Evolutionary conservation across 1,140 invertebrate species (phyloP), one percentile per base, ranked within the genome.

Genomic region (Magallana ariakensis): DNA sequence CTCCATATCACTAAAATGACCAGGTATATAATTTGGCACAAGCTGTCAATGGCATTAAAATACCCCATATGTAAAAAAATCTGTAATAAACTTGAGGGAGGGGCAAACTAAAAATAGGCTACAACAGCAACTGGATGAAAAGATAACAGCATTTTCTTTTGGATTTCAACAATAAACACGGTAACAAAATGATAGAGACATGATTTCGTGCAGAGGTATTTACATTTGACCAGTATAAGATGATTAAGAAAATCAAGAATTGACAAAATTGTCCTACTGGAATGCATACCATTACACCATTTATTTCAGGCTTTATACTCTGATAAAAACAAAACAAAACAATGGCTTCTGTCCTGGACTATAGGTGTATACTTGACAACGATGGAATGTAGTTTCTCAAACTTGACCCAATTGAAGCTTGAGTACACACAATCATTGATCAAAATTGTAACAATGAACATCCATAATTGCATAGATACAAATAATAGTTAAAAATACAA

Each of bases 401-500:
- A 62, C 16, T 19, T 22, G 10, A 13, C 66, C 22, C 33, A 11
- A 75, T 75, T 4, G 33, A 46, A 46, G 33, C 22, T 19, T 70
- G 3, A 26, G 22, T 10, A 75, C 22, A 75, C 66, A 75, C 22
- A 75, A 75, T 75, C 66, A 75, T 26, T 75, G 33, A 62, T 19
- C 16, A 62, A 60, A 62, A 62, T n/a, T n/a, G 15, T 9, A 75
- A 26, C 66, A 75, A 75, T 75, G 10, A 75, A 75, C 22, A 26
- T 46, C 66, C 66, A 75, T 33, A 75, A 75, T 75, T 75, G 66
- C 66, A 75, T 75, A 75, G 66, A 75, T 75, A 75, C 3, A 22
- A 9, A 13, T 46, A 46, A 46, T 26, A 75, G 11, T 26, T 26
- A 26, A 75, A 26, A 75, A 75, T 26, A 75, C 22, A 33, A 9